phyloP scores from a whole-genome alignment of 2,888 invertebrate species.

The Cephus rjabovi region DNA sequence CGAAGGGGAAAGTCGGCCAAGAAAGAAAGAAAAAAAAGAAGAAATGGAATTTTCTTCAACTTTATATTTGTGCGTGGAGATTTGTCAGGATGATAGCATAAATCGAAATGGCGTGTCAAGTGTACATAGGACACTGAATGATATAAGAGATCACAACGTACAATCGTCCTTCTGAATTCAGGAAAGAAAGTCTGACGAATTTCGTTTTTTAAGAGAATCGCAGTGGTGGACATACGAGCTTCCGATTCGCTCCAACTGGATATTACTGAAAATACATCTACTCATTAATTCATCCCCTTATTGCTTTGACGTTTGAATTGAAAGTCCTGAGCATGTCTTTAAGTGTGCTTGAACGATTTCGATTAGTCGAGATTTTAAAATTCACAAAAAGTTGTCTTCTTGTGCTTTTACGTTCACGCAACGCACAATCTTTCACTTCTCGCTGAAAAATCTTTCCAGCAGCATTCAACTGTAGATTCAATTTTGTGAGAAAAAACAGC shows the following conservation, averaged over 20 bases:
- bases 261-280: background rate
- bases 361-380: background rate
- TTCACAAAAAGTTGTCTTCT: background rate
- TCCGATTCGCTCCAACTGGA: background rate
- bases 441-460: background rate
- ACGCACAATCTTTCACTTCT: background rate
- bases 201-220: slow-evolving; percentile 41
- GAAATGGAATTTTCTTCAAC: background rate
- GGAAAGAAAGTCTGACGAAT: slow-evolving; percentile 22
- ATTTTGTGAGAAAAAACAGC: background rate
- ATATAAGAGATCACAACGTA: background rate
- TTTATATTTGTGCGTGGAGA: background rate
- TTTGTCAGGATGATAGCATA: slow-evolving; percentile 1
- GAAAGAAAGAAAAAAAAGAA: background rate
- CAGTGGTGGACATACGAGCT: background rate
- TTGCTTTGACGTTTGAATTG: background rate
- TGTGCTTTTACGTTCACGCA: no score
- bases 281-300: no score
- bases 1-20: background rate
- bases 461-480: background rate
- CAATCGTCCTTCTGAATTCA: background rate
- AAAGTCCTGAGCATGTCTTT: background rate
- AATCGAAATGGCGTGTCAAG: background rate
- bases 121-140: background rate
- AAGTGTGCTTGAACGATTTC: background rate